Percentiles rank a stretch among this genome's conserved stretches.
Evolutionary conservation across 2,797 vertebrate genomes (phyloP).

Genomic region (Aldrovandia affinis): DNA sequence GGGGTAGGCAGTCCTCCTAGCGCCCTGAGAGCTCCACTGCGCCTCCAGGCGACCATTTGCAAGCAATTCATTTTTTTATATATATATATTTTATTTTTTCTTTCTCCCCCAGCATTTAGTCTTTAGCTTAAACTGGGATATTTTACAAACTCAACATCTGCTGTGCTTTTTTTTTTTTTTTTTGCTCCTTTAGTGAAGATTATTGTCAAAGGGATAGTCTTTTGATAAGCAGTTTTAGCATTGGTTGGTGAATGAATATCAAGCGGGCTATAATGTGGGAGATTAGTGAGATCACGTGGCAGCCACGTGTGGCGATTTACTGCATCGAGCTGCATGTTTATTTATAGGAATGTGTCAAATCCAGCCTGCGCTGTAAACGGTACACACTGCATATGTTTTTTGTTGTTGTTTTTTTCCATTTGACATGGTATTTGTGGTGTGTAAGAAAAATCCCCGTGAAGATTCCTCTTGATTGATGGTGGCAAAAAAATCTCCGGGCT

Average conservation of each 20-base stretch:
- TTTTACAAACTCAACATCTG: slow-evolving; percentile 9
- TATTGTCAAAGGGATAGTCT: neutral
- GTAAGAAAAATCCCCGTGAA: neutral
- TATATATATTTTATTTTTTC: neutral
- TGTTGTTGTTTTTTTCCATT: neutral
- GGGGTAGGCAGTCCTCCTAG: neutral
- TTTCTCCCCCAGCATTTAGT: neutral
- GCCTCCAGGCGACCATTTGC: neutral
- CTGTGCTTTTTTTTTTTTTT: neutral
- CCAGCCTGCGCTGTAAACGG: neutral
- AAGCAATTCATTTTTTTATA: neutral
- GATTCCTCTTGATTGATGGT: neutral
- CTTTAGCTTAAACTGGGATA: neutral
- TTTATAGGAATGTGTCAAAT: neutral
- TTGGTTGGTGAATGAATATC: neutral
- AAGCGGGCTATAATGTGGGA: neutral
- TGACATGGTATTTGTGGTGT: neutral
- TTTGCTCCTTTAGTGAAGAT: neutral
- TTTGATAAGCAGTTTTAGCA: slow-evolving; percentile 21
- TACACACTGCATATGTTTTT: neutral
- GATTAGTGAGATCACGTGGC: neutral
- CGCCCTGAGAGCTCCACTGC: neutral
- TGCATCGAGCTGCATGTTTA: neutral
- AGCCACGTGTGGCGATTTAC: neutral
- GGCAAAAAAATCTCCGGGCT: neutral